Percentiles rank a stretch among this genome's conserved stretches.
These are phyloP conservation scores for Aphyosemion australe DNA, from an alignment of 2,113 vertebrate species.

Conservation along the genomic window DNA sequence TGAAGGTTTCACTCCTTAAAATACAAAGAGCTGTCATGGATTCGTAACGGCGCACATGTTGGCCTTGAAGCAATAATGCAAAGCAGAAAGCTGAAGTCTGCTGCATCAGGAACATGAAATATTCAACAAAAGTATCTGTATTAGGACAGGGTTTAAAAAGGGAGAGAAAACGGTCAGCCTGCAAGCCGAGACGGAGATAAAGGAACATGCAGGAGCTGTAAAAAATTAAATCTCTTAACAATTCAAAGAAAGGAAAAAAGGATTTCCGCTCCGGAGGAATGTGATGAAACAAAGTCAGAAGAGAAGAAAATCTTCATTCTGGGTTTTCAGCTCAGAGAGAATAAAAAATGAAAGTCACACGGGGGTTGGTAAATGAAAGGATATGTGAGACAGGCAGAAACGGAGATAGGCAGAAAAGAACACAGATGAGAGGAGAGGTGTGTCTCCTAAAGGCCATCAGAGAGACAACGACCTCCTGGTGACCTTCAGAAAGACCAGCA, in stretches of 20 bases:
- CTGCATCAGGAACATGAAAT: constrained; percentile 24
- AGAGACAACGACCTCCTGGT: constrained; percentile 1
- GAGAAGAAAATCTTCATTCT: constrained; percentile 6
- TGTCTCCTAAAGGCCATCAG: constrained; percentile 19
- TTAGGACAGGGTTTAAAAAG: not conserved
- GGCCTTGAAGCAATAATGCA: not conserved
- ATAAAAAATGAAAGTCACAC: not conserved
- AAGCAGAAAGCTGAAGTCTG: not conserved
- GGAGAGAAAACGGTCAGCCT: not conserved
- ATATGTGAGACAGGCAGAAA: not conserved
- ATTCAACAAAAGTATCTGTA: constrained; percentile 3
- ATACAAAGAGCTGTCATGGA: not conserved
- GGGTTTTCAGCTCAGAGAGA: not conserved
- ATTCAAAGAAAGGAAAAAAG: not conserved
- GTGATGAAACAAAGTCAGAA: constrained; percentile 3
- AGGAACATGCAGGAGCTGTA: constrained; percentile 5
- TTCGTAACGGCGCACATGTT: not conserved
- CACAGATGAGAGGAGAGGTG: constrained; percentile 3
- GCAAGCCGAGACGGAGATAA: constrained; percentile 4
- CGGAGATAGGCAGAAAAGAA: not conserved
- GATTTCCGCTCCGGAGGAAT: constrained; percentile 1
- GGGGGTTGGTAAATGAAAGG: not conserved
- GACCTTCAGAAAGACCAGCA: constrained; percentile 34
- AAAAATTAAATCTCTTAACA: constrained; percentile 21
- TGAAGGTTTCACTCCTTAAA: constrained; percentile 6